phyloP scores from a whole-genome alignment of 2,888 invertebrate genomes.

The Carabus problematicus region DNA sequence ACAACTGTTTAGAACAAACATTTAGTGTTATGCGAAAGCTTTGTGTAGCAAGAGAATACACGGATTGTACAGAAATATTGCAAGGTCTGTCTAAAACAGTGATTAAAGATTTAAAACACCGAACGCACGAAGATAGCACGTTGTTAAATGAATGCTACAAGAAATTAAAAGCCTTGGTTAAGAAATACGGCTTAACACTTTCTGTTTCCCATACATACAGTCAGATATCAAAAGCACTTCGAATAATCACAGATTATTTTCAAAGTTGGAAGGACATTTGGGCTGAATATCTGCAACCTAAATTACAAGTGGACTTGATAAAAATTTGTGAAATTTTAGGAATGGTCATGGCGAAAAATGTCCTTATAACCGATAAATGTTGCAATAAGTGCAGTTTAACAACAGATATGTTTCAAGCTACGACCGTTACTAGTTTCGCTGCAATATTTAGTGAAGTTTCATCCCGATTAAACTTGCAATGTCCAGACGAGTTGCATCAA shows the following conservation, averaged over 20 bases:
- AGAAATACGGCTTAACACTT: slow-evolving; percentile 1
- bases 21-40: slow-evolving; percentile 14
- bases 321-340: slow-evolving; percentile 14
- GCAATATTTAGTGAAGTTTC: not conserved
- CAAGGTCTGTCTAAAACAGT: slow-evolving; percentile 6
- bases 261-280: slow-evolving; percentile 15
- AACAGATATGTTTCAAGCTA: slow-evolving; percentile 17
- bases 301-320: slow-evolving; percentile 20
- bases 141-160: slow-evolving; percentile 20
- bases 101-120: slow-evolving; percentile 25
- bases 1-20: not conserved
- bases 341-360: slow-evolving; percentile 10
- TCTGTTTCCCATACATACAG: slow-evolving; percentile 7
- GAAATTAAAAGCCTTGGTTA: slow-evolving; percentile 16
- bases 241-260: slow-evolving; percentile 24
- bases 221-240: slow-evolving; percentile 16
- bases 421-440: slow-evolving; percentile 1
- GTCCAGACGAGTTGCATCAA: slow-evolving; percentile 16
- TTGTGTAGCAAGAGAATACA: slow-evolving; percentile 11
- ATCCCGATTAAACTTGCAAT: slow-evolving; percentile 5
- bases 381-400: not conserved
- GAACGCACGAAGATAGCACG: not conserved
- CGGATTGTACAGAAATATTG: slow-evolving; percentile 24
- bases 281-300: slow-evolving; percentile 6
- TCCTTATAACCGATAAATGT: slow-evolving; percentile 18